phyloP scores from a whole-genome alignment of 2,797 vertebrate genomes.

The Cetoscarus ocellatus region DNA sequence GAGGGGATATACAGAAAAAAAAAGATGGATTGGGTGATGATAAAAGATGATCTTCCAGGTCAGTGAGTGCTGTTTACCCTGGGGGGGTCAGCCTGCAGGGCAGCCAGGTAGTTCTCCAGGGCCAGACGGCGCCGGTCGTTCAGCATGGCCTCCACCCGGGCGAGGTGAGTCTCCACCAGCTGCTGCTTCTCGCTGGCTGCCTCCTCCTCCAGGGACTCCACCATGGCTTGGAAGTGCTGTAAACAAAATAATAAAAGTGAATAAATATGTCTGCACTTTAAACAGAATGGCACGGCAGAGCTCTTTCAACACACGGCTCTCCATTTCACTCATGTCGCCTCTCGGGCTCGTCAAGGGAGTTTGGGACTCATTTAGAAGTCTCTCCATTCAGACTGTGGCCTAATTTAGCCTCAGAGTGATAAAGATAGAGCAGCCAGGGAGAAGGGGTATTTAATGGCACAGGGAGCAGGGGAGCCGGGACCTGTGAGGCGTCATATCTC shows the following conservation, averaged over 20 bases:
- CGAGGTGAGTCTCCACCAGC: constrained; percentile 96
- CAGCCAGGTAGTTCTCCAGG: constrained; percentile 96
- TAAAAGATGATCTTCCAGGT: constrained; percentile 18
- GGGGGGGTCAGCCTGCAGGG: constrained; percentile 94
- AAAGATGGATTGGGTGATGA: constrained; percentile 27
- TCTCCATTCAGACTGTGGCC: constrained; percentile 62
- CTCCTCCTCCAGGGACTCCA: constrained; percentile 97
- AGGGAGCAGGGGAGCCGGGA: constrained; percentile 50
- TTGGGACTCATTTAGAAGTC: constrained; percentile 62
- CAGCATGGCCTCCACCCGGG: constrained; percentile 96
- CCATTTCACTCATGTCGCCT: constrained; percentile 46
- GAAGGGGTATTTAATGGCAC: constrained; percentile 57
- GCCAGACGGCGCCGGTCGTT: constrained; percentile 96
- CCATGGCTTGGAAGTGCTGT: constrained; percentile 97
- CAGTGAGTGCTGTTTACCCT: constrained; percentile 77
- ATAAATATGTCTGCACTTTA: constrained; percentile 19
- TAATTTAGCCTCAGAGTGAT: constrained; percentile 62
- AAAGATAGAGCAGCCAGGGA: constrained; percentile 69
- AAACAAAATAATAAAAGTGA: constrained; percentile 12
- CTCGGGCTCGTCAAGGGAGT: constrained; percentile 51
- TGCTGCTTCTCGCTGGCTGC: constrained; percentile 98
- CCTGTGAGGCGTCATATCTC: constrained; percentile 50
- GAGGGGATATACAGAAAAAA: background rate
- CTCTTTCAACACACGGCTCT: constrained; percentile 19
- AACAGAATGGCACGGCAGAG: background rate